Evolutionary conservation across 92 coral and sea anemone species (phyloP).

Genomic region (Palythoa grandis): DNA sequence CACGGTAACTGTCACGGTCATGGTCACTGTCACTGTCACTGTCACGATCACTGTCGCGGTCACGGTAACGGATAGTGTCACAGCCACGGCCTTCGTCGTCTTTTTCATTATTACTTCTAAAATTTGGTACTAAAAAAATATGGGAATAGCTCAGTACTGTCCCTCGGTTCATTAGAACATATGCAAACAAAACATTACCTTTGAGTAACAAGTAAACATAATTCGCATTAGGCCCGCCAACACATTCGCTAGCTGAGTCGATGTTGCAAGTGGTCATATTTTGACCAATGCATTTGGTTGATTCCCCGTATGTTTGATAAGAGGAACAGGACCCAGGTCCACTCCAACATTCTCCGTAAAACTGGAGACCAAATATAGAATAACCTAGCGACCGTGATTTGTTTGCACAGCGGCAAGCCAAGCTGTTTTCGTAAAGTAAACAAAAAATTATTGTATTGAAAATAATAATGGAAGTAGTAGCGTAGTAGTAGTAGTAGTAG

Average conservation of each 20-base stretch:
- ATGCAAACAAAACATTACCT: not conserved
- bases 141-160: too few species aligned
- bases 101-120: too few species aligned
- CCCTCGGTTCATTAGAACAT: too few species aligned
- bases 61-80: too few species aligned
- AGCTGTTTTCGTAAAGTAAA: not conserved
- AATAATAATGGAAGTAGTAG: not conserved
- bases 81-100: too few species aligned
- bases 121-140: too few species aligned
- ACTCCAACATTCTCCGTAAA: constrained; percentile 42
- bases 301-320: constrained; percentile 27
- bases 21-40: too few species aligned
- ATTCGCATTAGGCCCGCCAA: constrained; percentile 9
- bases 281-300: constrained; percentile 7
- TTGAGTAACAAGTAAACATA: constrained; percentile 31
- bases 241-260: constrained; percentile 14
- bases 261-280: constrained; percentile 16
- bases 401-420: constrained; percentile 36
- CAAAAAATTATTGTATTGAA: not conserved
- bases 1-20: too few species aligned
- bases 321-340: constrained; percentile 41
- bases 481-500: too few species aligned
- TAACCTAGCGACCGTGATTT: constrained; percentile 8
- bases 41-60: too few species aligned
- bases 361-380: constrained; percentile 38